Conservation (phyloP, 2,113 vertebrate species). For the Phaethornis superciliosus region DNA sequence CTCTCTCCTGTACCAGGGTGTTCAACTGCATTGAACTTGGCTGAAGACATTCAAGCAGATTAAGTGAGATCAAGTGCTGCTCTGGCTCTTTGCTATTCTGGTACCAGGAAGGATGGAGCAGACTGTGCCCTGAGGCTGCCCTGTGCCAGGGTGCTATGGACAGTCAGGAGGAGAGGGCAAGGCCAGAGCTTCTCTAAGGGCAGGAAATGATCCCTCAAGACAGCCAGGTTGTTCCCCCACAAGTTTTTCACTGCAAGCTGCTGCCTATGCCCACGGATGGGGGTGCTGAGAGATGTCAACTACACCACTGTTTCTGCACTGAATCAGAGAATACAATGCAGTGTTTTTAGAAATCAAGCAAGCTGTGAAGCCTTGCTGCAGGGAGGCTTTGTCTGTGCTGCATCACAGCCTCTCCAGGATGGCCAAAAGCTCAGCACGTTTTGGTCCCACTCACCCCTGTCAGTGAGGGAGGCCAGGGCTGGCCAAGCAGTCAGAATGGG, state of each 20-base stretch:
- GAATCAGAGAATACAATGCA: rapidly evolving
- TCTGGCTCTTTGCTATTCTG: background rate
- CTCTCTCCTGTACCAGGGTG: background rate
- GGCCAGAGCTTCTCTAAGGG: background rate
- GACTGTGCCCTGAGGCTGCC: background rate
- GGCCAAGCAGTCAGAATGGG: background rate
- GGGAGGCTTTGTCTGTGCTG: background rate
- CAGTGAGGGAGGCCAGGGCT: background rate
- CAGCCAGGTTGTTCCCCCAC: rapidly evolving
- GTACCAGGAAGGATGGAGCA: background rate
- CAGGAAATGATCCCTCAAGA: background rate
- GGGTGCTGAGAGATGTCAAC: background rate
- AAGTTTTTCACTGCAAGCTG: rapidly evolving
- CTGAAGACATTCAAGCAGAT: background rate
- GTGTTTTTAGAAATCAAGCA: rapidly evolving
- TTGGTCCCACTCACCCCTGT: background rate
- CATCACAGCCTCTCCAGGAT: rapidly evolving
- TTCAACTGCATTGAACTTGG: background rate
- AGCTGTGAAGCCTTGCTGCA: rapidly evolving
- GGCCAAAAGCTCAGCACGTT: background rate
- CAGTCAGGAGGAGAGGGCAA: background rate
- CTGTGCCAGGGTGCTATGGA: background rate
- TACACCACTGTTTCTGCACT: background rate
- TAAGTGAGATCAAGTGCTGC: background rate
- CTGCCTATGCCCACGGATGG: rapidly evolving